Base-by-base conservation (phyloP, 35 echinoderm and acorn worm species). In the Heliocidaris tuberculata region DNA sequence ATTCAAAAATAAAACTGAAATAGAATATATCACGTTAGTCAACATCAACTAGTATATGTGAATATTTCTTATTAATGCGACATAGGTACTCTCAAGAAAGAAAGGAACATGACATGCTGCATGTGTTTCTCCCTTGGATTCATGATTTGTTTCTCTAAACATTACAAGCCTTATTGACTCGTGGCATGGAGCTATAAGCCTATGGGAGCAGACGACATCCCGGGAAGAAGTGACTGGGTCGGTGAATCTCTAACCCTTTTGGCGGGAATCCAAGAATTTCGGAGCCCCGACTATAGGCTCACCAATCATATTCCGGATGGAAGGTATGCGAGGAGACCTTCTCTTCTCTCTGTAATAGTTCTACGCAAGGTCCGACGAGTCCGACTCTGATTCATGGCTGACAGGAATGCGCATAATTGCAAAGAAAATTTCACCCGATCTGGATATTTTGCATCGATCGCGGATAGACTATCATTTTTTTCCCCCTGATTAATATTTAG, bases 191-290 rank as follows among this genome's bases (percentile, higher is more conserved):
- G 27, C 21, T 24, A 78, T 24, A 78, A 78, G 65, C 21, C 65
- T 78, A 78, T 17, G 8, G 65, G 65, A 17, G 65, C 65, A 78
- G 65, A 78, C 65, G 65, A 78, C 27, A 78, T 78, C 65, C 65
- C 65, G 65, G 21, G 65, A 27, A 78, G 65, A 78, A 78, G 65
- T 78, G 65, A 78, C 65, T 78, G 65, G 65, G 65, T 78, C 65
- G 65, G 60, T 78, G 65, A 78, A 78, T 78, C 5, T 78, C 65
- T 78, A 78, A 78, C 65, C 65, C 65, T 78, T 70, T 78, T 78
- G 65, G 65, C 65, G 65, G 65, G 65, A 78, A 78, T 78, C 65
- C 65, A 78, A 78, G 65, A n/a, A 78, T 78, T 78, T 78, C 65
- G 7, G 65, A 78, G 65, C 65, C 65, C 65, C 8, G 17, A n/a